Conservation (phyloP, 2,113 vertebrate species). For the Conger conger region DNA sequence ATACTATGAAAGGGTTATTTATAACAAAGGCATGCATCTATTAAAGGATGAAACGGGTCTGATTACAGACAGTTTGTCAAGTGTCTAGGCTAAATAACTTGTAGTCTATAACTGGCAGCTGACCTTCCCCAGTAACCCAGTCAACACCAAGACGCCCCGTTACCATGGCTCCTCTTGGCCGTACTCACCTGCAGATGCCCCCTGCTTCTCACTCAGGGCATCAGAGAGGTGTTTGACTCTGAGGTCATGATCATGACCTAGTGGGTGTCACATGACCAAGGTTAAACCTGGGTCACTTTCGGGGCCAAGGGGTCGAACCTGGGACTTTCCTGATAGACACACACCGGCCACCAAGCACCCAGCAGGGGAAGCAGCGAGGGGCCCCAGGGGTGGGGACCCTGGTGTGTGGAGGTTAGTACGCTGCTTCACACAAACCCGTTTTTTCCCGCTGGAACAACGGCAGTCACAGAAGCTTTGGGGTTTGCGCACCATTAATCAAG, state of each 20-base stretch:
- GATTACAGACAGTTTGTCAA: neutral
- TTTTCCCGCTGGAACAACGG: neutral
- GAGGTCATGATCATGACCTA: constrained; percentile 92
- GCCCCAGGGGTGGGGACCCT: neutral
- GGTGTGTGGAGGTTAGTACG: neutral
- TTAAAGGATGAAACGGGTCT: neutral
- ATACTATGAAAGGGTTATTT: too few relatives aligned
- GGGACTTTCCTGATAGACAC: constrained; percentile 47
- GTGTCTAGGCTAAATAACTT: neutral
- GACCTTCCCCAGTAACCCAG: neutral
- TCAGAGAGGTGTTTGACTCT: constrained; percentile 87
- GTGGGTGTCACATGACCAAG: constrained; percentile 65
- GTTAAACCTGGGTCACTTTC: constrained; percentile 44
- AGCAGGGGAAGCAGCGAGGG: constrained; percentile 44
- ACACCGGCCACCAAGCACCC: constrained; percentile 67
- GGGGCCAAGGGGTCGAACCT: constrained; percentile 54
- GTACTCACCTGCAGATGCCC: constrained; percentile 83
- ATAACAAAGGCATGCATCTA: neutral
- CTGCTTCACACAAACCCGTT: neutral
- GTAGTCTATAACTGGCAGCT: neutral
- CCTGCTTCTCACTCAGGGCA: constrained; percentile 87
- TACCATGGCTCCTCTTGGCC: neutral
- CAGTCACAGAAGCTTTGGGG: constrained; percentile 32
- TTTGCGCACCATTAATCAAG: neutral
- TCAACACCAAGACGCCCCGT: too few relatives aligned